A percentile compares a stretch with the other conserved stretches of the same genome.
Conservation (phyloP, 2,797 vertebrate species). For the Sternarchorhynchus goeldii region DNA sequence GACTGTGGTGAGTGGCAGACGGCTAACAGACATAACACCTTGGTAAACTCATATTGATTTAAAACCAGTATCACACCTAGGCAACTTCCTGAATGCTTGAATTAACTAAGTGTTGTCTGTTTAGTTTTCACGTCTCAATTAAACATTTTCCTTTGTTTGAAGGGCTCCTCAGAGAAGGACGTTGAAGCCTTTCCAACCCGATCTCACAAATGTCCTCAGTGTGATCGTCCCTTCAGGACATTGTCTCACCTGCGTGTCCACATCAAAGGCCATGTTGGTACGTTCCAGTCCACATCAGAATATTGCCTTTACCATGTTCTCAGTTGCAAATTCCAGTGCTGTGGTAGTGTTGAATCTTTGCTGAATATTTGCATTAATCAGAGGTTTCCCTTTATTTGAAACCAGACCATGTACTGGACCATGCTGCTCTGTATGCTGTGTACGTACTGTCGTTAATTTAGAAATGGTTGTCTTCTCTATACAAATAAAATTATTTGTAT, state of each 20-base stretch:
- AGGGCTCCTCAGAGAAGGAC: constrained; percentile 67
- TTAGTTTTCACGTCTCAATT: not conserved
- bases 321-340: no score
- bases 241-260: constrained; percentile 86
- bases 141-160: constrained; percentile 11
- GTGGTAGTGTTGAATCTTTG: not conserved
- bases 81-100: not conserved
- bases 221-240: constrained; percentile 85
- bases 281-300: constrained; percentile 28
- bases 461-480: no score
- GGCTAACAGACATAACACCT: not conserved
- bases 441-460: no score
- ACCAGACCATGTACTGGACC: no score
- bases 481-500: no score
- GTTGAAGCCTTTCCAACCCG: constrained; percentile 65
- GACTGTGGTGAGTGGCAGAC: constrained; percentile 44
- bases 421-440: no score
- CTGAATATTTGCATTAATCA: not conserved
- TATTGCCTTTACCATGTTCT: not conserved
- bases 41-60: not conserved
- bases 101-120: not conserved
- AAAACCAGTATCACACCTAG: not conserved
- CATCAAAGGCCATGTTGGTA: constrained; percentile 88
- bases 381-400: no score
- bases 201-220: constrained; percentile 84